phyloP scores from a whole-genome alignment of 2,113 vertebrate species.

The Etheostoma cragini region DNA sequence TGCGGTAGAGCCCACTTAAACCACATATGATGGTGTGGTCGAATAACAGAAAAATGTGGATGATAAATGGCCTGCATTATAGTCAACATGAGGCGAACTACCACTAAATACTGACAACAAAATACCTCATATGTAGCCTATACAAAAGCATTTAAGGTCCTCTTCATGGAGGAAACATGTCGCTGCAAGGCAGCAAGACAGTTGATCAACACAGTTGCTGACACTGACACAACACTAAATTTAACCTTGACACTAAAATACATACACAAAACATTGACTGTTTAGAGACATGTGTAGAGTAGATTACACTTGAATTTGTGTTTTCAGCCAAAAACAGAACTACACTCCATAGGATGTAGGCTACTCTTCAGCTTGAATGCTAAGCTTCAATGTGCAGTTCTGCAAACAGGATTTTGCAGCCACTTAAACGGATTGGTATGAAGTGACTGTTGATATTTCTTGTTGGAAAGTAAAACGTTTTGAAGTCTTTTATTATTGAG shows the following conservation, averaged over 20 bases:
- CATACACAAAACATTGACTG: neutral
- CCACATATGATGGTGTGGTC: slow-evolving; percentile 4
- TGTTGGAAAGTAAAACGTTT: neutral
- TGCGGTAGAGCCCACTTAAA: neutral
- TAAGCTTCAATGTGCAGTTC: neutral
- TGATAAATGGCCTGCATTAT: slow-evolving; percentile 26
- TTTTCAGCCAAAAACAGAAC: neutral
- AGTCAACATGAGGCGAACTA: neutral
- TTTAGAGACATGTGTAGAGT: neutral
- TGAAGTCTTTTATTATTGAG: neutral
- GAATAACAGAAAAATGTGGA: neutral
- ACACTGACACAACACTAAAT: too few relatives aligned
- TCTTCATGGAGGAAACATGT: neutral
- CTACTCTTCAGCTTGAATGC: too few relatives aligned
- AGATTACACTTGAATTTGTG: neutral
- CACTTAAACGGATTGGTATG: neutral
- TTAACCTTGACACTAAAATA: neutral
- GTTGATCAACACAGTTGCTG: neutral
- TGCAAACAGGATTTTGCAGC: slow-evolving; percentile 1
- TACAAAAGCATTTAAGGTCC: neutral
- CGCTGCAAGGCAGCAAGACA: neutral
- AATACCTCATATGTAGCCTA: neutral
- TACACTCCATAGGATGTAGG: neutral
- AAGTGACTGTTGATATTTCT: neutral
- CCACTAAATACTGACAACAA: slow-evolving; percentile 15